phyloP scores from a whole-genome alignment of 1,140 invertebrate genomes.

The Apis laboriosa region DNA sequence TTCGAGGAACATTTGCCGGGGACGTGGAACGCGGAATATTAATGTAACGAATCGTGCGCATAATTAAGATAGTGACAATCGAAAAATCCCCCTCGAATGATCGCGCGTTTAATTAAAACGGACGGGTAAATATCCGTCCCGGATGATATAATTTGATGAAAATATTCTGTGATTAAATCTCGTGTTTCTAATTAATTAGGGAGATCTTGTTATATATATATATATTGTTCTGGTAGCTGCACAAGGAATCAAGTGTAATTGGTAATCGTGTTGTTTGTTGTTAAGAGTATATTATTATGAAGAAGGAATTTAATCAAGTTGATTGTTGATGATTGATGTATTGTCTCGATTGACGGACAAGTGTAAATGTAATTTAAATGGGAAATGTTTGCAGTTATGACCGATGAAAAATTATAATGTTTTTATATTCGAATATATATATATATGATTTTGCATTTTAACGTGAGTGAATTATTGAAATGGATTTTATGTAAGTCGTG shows the following conservation, averaged over 20 bases:
- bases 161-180: neutral
- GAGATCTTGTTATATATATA: neutral
- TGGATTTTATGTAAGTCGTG: too few relatives aligned
- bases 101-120: neutral
- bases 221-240: neutral
- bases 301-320: slow-evolving; percentile 7
- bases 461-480: too few relatives aligned
- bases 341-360: neutral
- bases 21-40: neutral
- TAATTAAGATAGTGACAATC: neutral
- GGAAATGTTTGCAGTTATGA: too few relatives aligned
- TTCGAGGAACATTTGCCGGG: slow-evolving; percentile 9
- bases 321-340: neutral
- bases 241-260: neutral
- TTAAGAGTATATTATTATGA: neutral
- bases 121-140: neutral
- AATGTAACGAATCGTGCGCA: neutral
- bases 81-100: neutral
- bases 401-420: too few relatives aligned
- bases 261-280: neutral
- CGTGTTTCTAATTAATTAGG: too few relatives aligned
- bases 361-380: too few relatives aligned
- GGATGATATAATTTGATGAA: neutral
- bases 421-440: too few relatives aligned
- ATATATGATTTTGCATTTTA: too few relatives aligned